phyloP scores from a whole-genome alignment of 2,888 invertebrate species.

The Trichogramma evanescens region DNA sequence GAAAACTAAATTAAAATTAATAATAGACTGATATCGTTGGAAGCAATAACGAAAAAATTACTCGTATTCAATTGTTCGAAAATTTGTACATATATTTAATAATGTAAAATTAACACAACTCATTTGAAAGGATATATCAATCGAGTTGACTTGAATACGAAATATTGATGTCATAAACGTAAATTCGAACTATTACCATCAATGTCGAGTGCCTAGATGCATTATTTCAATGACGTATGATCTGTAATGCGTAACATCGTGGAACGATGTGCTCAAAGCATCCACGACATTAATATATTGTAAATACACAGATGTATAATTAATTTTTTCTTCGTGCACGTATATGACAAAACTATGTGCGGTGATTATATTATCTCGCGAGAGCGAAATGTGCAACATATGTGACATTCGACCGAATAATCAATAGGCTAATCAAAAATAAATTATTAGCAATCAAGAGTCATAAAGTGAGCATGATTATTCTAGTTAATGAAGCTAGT shows the following conservation, averaged over 20 bases:
- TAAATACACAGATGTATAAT: too few species aligned
- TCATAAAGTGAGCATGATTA: too few species aligned
- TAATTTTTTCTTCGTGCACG: too few species aligned
- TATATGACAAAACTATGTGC: too few species aligned
- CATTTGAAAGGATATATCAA: constrained; percentile 15
- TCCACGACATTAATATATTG: too few species aligned
- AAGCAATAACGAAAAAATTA: constrained; percentile 16
- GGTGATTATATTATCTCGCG: too few species aligned
- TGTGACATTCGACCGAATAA: too few species aligned
- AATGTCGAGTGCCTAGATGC: constrained; percentile 22
- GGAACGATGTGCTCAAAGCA: background rate
- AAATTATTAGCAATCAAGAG: too few species aligned
- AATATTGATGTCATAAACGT: constrained; percentile 13
- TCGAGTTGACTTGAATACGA: constrained; percentile 15
- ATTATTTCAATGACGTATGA: background rate
- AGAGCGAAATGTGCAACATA: too few species aligned
- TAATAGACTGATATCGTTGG: constrained; percentile 19
- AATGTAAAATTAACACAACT: background rate
- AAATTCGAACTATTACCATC: background rate
- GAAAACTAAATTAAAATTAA: constrained; percentile 4
- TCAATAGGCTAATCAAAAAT: too few species aligned
- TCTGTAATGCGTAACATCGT: background rate
- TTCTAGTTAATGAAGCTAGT: too few species aligned
- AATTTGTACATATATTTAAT: constrained; percentile 1
- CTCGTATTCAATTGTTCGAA: background rate